Evolutionary conservation across 2,888 invertebrate species (phyloP), one percentile per base, ranked within the genome.

Genomic region (Dinocampus coccinellae): DNA sequence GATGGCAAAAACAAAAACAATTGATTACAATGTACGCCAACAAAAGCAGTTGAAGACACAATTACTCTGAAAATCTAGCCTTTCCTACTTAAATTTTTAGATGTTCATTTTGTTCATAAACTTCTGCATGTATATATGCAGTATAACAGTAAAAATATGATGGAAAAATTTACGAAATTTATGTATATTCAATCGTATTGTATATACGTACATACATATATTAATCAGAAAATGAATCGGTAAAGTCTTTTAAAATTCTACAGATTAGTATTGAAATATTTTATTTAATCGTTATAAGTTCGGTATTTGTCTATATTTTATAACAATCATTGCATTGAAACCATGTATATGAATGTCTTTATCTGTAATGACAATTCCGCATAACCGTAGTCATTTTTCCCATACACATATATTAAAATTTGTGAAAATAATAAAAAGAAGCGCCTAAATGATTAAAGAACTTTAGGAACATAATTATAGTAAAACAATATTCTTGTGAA

Each of bases 61-160:
- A 72, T 70, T 73, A 70, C 67, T 72, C 61, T 57, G 68, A 70
- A 71, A 65, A 71, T 63, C 75, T 76, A 77, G 79, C 79, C 75
- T 76, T 78, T 77, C 79, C 75, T 77, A 75, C 80, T 82, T 82
- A 83, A 83, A 82, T 83, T 83, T 84, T 80, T 82, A 84, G 80
- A 83, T 83, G 80, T 82, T 83, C 83, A 84, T 83, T 83, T 81
- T 76, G 77, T 79, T 79, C 78, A 71, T 71, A 70, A 72, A 73
- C 70, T 70, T 53, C 69, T 71, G 70, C 60, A 71, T 72, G 53
- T 72, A 67, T 61, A 61, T 66, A 29, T 62, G 62, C 55, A 42
- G 26, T 68, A 69, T 33, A 42, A 62, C 16, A 66, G 63, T 20
- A 52, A 70, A 71, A 52, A 65, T 70, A 64, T 70, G 66, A 70